Evolutionary conservation across 2,797 vertebrate species (phyloP).

Genomic region (Clarias fuscus): DNA sequence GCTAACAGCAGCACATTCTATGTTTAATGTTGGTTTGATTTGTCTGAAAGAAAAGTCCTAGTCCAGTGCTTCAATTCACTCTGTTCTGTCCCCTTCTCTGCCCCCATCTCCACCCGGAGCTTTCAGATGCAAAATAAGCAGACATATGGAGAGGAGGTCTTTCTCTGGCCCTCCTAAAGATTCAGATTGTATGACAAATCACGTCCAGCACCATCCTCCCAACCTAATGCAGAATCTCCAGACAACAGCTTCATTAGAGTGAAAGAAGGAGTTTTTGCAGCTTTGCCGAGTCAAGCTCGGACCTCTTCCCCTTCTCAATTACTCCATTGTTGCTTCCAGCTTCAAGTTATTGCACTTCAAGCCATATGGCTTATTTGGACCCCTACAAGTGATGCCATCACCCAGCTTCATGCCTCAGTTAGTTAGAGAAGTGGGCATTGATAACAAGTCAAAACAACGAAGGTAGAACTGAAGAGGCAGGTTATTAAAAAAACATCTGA

Average conservation of each 20-base stretch:
- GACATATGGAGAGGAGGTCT: constrained; percentile 89
- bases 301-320: constrained; percentile 78
- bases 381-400: constrained; percentile 61
- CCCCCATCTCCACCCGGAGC: constrained; percentile 63
- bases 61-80: constrained; percentile 52
- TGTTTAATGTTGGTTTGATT: constrained; percentile 45
- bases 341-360: constrained; percentile 80
- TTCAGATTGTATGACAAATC: constrained; percentile 95
- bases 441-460: neutral
- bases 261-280: constrained; percentile 84
- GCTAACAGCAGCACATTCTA: constrained; percentile 27
- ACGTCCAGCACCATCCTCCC: constrained; percentile 74
- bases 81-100: constrained; percentile 49
- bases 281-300: constrained; percentile 80
- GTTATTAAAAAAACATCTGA: neutral
- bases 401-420: constrained; percentile 8
- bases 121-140: constrained; percentile 89
- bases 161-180: constrained; percentile 83
- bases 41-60: constrained; percentile 46
- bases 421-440: constrained; percentile 16
- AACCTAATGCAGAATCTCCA: constrained; percentile 64
- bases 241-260: constrained; percentile 93
- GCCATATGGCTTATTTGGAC: constrained; percentile 79
- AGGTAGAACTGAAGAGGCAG: neutral
- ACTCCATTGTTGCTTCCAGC: constrained; percentile 81